Evolutionary conservation across 2,888 invertebrate genomes (phyloP), one percentile per base, ranked within the genome.

Genomic region (Scelioninae gen. 1): DNA sequence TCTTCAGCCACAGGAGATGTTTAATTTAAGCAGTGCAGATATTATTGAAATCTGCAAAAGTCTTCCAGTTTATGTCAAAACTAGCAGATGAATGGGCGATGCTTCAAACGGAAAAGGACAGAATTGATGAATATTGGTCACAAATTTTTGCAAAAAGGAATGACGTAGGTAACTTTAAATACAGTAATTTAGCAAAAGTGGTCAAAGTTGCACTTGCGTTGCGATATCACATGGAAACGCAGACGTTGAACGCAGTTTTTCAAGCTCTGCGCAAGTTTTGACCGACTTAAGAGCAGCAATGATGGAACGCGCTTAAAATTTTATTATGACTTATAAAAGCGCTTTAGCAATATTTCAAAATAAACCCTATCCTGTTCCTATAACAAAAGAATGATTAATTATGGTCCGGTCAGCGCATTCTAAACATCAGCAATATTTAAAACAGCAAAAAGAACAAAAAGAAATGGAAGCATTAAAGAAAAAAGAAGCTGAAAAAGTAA

Each of bases 171-270:
- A 29, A 68, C 11, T 7, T 68, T 15, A 68, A 72, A 38, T 82
- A 84, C 47, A 72, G 69, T 47, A 49, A 62, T 10, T 68, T 83
- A 29, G 40, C 68, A 9, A 69, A 49, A 13, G 76, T 83, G 5
- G 69, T 85, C 13, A 83, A 84, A 71, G 75, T 76, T 53, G 68
- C 78, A 11, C 63, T 84, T 29, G 38, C 79, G 34, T 68, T 82
- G n/a, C n/a, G n/a, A n/a, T n/a, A 63, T 78, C 76, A 15, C 84
- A 85, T 72, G 79, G 83, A 10, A 85, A 74, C 71, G 74, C 75
- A 29, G 75, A 81, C 43, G 78, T 83, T 6, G 85, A 84, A 72
- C 49, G 82, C 10, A 81, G 81, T n/a, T 84, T 85, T 66, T 82
- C 69, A 8, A 43, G 16, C 6, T 85, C 85, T 68, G 38, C 72